These are phyloP conservation scores for Taenioides sp. DNA, from an alignment of 2,797 vertebrate genomes.

Conservation along the genomic window DNA sequence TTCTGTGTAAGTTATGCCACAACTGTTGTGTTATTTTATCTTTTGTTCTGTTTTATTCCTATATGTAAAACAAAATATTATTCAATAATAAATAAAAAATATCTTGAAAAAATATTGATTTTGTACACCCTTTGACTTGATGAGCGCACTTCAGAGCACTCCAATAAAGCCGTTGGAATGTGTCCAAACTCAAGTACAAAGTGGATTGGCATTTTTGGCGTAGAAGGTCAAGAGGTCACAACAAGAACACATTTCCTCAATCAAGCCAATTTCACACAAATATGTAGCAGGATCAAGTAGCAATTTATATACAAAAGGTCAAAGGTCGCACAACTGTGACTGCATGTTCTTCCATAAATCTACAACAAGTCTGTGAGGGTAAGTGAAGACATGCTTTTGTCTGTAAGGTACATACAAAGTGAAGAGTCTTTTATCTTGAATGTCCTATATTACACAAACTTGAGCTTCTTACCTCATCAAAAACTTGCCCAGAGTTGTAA, in stretches of 20 bases:
- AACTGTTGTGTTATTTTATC: neutral
- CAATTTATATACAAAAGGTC: constrained; percentile 6
- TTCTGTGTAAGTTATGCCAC: no score
- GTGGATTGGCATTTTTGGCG: constrained; percentile 8
- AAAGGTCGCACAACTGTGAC: neutral
- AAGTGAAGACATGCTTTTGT: neutral
- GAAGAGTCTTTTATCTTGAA: neutral
- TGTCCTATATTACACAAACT: no score
- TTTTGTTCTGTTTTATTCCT: neutral
- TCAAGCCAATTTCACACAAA: constrained; percentile 20
- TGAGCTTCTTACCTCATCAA: no score
- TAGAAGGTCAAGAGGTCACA: constrained; percentile 7
- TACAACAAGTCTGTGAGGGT: neutral
- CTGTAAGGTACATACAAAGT: neutral
- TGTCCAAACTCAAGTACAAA: constrained; percentile 1
- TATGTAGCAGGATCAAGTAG: constrained; percentile 12
- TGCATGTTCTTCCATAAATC: neutral
- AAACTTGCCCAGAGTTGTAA: no score
- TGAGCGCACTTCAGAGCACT: neutral
- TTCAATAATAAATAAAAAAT: neutral
- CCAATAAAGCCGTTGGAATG: constrained; percentile 4
- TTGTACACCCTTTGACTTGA: neutral
- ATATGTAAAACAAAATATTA: neutral
- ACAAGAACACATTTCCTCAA: constrained; percentile 5
- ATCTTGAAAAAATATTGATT: neutral